Conservation (phyloP, 2,113 vertebrate species). For the Otus sunia region DNA sequence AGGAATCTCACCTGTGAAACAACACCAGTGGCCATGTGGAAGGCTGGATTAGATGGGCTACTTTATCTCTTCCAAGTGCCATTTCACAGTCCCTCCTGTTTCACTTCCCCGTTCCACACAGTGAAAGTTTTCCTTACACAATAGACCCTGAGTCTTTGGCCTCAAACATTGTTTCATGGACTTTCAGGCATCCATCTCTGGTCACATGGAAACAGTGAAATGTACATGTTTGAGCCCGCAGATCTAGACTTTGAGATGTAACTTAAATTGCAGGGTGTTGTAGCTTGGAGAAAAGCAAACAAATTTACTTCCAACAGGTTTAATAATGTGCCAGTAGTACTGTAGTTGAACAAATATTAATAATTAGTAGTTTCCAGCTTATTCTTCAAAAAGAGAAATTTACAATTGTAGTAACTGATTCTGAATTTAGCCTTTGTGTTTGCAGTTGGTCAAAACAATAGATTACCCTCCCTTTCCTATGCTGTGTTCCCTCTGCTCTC, state of each 20-base stretch:
- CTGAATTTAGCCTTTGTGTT: not conserved
- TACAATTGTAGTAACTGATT: not conserved
- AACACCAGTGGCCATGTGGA: fast-evolving
- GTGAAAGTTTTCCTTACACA: not conserved
- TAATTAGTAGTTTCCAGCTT: not conserved
- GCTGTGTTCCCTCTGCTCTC: not conserved
- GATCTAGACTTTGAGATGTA: not conserved
- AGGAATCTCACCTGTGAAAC: not conserved
- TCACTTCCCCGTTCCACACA: not conserved
- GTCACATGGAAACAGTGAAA: not conserved
- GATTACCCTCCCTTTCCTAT: not conserved
- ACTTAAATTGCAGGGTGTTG: not conserved
- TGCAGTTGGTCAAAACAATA: not conserved
- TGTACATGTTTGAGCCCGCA: fast-evolving
- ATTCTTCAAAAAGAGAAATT: not conserved
- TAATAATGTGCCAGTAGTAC: not conserved
- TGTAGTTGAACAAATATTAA: not conserved
- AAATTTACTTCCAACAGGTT: not conserved
- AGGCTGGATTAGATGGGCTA: not conserved
- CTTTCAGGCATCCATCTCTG: not conserved
- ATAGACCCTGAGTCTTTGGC: not conserved
- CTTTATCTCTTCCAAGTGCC: not conserved
- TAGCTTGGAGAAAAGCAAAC: not conserved
- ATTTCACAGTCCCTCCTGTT: not conserved
- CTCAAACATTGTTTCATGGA: not conserved